Conservation (phyloP, 2,797 vertebrate species). For the Protonibea diacanthus region DNA sequence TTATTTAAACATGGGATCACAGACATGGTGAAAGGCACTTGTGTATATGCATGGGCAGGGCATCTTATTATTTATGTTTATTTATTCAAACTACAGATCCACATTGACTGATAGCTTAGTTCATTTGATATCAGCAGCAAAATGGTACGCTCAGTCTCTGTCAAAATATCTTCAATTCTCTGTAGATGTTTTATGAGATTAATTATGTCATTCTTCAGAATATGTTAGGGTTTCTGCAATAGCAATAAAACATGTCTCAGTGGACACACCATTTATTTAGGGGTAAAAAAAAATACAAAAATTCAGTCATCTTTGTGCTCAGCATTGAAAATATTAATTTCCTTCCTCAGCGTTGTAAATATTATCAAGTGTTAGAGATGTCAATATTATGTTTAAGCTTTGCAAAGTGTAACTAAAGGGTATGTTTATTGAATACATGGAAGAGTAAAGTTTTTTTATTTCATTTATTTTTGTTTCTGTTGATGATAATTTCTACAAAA, state of each 20-base stretch:
- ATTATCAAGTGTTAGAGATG: slow-evolving; percentile 84
- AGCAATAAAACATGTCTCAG: slow-evolving; percentile 91
- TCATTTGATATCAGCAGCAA: slow-evolving; percentile 69
- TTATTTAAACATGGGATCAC: slow-evolving; percentile 72
- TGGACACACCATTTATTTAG: slow-evolving; percentile 83
- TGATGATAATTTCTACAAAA: slow-evolving; percentile 67
- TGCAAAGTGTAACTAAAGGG: slow-evolving; percentile 84
- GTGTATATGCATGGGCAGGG: slow-evolving; percentile 85
- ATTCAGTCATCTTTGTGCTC: slow-evolving; percentile 71
- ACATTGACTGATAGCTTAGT: slow-evolving; percentile 70
- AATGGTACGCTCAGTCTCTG: slow-evolving; percentile 69
- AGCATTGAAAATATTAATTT: slow-evolving; percentile 76
- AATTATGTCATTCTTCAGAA: slow-evolving; percentile 74
- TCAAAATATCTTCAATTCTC: slow-evolving; percentile 78
- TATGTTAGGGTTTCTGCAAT: slow-evolving; percentile 86
- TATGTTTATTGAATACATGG: slow-evolving; percentile 74
- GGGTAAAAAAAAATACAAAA: slow-evolving; percentile 63
- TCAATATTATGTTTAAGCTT: slow-evolving; percentile 85
- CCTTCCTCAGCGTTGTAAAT: slow-evolving; percentile 84
- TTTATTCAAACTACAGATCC: slow-evolving; percentile 68
- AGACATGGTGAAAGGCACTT: slow-evolving; percentile 74
- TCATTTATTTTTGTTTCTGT: slow-evolving; percentile 57
- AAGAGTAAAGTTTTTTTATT: slow-evolving; percentile 48
- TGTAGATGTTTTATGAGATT: slow-evolving; percentile 74
- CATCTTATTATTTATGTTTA: slow-evolving; percentile 73